Evolutionary conservation across 2,797 vertebrate genomes (phyloP), one percentile per base, ranked within the genome.

Genomic region (Dendrocincla tyrannina): DNA sequence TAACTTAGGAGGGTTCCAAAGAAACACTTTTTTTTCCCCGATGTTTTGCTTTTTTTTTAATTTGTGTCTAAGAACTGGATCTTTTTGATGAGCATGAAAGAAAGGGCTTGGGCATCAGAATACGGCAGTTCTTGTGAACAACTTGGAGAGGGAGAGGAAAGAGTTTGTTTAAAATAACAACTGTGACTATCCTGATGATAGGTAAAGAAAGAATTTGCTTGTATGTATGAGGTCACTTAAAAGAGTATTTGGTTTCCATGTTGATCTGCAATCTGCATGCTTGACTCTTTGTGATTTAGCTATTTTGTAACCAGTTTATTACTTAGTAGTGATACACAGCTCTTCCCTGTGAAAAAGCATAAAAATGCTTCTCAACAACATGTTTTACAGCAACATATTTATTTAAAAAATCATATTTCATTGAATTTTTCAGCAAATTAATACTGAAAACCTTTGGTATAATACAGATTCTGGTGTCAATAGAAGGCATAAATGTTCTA

Each of bases 351-450:
- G 42, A 58, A n/a, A 28, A 85, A 69, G 25, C 5, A 4, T 73
- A 79, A 74, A 93, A 88, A 47, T 41, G 9, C n/a, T 88, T 82
- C 28, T 70, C 3, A 14, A 52, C 13, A 52, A 13, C 46, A 10
- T 28, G 73, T 79, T 92, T 95, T 89, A 52, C 33, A 78, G 82
- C 60, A 93, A 67, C 50, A 27, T 49, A 62, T 56, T 88, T 89
- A 42, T 95, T 84, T 16, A 0, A 25, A 75, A 94, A 88, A 67
- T 13, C 76, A 11, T 59, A 80, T 81, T 88, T 87, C 4, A 37
- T 50, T 88, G 44, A 76, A 44, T 90, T 84, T 70, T 94, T 82
- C 58, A 88, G 19, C 42, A 75, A 94, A 89, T 90, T 91, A 88
- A 42, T 86, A 86, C 62, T 91, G 64, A 63, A 83, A 91, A 64